Conservation (phyloP, 2,888 invertebrate genomes). For the Pheosia gnoma region DNA sequence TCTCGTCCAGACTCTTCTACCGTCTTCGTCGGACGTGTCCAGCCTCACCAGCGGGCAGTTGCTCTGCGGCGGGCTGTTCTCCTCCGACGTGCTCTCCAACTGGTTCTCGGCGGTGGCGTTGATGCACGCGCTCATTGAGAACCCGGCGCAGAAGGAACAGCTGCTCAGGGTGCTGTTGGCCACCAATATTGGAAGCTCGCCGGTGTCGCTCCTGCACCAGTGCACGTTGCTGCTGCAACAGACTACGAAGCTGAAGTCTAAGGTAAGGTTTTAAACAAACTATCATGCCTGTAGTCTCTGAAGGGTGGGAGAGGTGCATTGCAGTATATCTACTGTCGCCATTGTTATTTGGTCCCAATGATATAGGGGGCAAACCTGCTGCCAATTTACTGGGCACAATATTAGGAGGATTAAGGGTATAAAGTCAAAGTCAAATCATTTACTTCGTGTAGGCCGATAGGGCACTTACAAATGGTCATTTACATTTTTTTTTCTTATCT, state of each 20-base stretch:
- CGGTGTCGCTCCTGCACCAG: constrained; percentile 95
- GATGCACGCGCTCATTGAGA: constrained; percentile 95
- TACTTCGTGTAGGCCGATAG: neutral
- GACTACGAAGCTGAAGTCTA: constrained; percentile 90
- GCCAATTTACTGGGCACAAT: too few relatives aligned
- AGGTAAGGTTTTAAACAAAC: constrained; percentile 68
- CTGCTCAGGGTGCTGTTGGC: constrained; percentile 95
- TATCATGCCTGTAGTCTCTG: too few relatives aligned
- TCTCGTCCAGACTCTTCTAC: constrained; percentile 96
- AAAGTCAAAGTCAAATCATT: neutral
- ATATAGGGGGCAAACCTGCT: too few relatives aligned
- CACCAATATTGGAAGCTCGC: constrained; percentile 91
- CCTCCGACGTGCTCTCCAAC: constrained; percentile 93
- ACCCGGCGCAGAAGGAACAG: constrained; percentile 94
- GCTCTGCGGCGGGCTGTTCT: constrained; percentile 96
- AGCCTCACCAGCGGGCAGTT: constrained; percentile 93
- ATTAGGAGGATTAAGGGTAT: too few relatives aligned
- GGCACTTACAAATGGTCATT: neutral
- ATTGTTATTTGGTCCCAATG: too few relatives aligned
- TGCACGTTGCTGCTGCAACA: constrained; percentile 93
- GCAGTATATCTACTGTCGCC: too few relatives aligned
- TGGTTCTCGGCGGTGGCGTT: constrained; percentile 98
- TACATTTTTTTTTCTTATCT: too few relatives aligned
- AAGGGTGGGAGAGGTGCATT: too few relatives aligned
- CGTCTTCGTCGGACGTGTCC: constrained; percentile 90